Percentiles rank a stretch among this genome's conserved stretches.
Evolutionary conservation across 2,113 vertebrate genomes (phyloP).

Genomic region (Climacteris rufus): DNA sequence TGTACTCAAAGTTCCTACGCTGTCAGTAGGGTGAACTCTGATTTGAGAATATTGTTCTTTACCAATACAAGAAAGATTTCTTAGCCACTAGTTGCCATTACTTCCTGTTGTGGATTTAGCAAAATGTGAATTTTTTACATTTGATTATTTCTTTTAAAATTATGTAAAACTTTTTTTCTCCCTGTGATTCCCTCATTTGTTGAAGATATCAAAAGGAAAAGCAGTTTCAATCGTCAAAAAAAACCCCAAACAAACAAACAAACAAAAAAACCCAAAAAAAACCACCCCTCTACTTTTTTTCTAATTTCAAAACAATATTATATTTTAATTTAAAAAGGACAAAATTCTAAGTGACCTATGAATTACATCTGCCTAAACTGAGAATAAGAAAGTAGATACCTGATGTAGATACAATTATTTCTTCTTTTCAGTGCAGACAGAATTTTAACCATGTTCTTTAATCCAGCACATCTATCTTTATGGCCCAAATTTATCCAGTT

Average conservation of each 20-base stretch:
- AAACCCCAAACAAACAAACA: fast-evolving
- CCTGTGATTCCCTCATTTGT: not conserved
- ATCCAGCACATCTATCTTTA: not conserved
- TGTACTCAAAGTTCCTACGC: not conserved
- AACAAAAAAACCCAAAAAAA: no score
- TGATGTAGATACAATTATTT: not conserved
- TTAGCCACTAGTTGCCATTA: not conserved
- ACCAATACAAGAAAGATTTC: not conserved
- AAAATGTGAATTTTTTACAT: not conserved
- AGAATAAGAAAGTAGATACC: not conserved
- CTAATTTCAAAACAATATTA: not conserved
- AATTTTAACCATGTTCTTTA: not conserved
- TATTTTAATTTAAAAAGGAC: not conserved
- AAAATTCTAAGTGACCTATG: not conserved
- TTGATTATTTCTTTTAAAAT: not conserved
- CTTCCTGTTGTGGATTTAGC: not conserved
- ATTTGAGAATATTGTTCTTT: not conserved
- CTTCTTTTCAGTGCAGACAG: not conserved
- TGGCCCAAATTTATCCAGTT: not conserved
- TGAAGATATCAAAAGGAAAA: not conserved
- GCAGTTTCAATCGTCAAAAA: not conserved
- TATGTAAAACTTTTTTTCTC: not conserved
- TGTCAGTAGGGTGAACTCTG: not conserved
- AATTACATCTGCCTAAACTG: not conserved
- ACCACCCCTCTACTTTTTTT: no score